Evolutionary conservation across 1,140 invertebrate species (phyloP), one percentile per base, ranked within the genome.

Genomic region (Drosophila littoralis): DNA sequence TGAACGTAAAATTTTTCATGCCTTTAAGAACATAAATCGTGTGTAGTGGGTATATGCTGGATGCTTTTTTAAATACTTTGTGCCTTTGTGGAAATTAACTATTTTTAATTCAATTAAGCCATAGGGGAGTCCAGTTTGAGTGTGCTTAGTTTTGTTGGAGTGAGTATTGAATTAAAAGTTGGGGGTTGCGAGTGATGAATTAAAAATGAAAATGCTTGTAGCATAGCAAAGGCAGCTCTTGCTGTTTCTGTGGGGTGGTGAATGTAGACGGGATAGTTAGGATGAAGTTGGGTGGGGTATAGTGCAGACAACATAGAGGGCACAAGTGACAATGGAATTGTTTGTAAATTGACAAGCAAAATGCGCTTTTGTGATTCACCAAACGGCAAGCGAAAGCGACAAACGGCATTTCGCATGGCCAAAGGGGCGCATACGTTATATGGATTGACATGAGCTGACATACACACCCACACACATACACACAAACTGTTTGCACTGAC

Each of bases 161-260:
- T 74, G 48, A 42, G 59, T 70, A 64, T 73, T 60, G 68, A 33
- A 51, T 60, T 15, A 57, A 63, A 42, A 67, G 36, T 5, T 42
- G 36, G 7, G 17, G 52, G 57, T 50, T 60, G 36, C 32, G 32
- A 68, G 59, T 61, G 55, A 67, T 76, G 46, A 66, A 79, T 83
- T 84, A 77, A 65, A 83, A 79, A 84, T 83, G 76, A 77, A 83
- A 80, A 84, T 76, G 63, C 63, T 65, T 32, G 45, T 48, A 55
- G 69, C 61, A 66, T 46, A 59, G 55, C 51, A 71, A 61, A 66
- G 71, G n/a, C 43, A 50, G 45, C 64, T 63, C 68, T 79, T 79
- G 75, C 71, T 65, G 66, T 50, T 61, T 70, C 51, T 76, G 52
- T 50, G 48, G 52, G 33, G 48, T 15, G 50, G 22, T 6, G 22